phyloP scores from a whole-genome alignment of 2,797 vertebrate genomes.

The Sarcoramphus papa region DNA sequence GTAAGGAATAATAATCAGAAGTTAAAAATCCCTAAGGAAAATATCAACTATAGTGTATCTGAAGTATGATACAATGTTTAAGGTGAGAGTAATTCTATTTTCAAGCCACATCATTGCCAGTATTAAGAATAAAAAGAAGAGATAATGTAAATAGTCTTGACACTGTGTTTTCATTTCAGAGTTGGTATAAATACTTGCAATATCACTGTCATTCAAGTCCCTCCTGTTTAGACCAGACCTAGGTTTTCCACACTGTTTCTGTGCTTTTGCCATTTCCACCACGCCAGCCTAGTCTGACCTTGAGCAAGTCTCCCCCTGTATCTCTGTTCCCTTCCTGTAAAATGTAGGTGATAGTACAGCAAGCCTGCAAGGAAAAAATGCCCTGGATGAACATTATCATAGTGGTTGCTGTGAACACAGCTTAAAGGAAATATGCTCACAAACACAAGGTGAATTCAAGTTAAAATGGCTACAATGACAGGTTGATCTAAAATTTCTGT shows the following conservation, averaged over 20 bases:
- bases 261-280: not conserved
- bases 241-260: not conserved
- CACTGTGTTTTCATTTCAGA: not conserved
- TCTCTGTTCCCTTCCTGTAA: not conserved
- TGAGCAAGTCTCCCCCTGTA: not conserved
- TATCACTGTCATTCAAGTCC: not conserved
- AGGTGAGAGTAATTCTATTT: constrained; percentile 1
- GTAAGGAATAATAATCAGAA: not conserved
- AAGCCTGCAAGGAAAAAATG: not conserved
- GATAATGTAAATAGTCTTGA: not conserved
- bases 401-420: not conserved
- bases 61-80: not conserved
- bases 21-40: constrained; percentile 5
- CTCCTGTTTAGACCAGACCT: not conserved
- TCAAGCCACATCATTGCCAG: not conserved
- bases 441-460: not conserved
- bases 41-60: not conserved
- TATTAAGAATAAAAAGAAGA: not conserved
- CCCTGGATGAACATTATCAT: not conserved
- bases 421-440: not conserved
- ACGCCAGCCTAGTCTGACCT: not conserved
- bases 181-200: not conserved
- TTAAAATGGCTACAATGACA: not conserved
- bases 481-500: not conserved
- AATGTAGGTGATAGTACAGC: not conserved